Conservation (phyloP, 2,113 vertebrate species). For the Crotalus tigris region DNA sequence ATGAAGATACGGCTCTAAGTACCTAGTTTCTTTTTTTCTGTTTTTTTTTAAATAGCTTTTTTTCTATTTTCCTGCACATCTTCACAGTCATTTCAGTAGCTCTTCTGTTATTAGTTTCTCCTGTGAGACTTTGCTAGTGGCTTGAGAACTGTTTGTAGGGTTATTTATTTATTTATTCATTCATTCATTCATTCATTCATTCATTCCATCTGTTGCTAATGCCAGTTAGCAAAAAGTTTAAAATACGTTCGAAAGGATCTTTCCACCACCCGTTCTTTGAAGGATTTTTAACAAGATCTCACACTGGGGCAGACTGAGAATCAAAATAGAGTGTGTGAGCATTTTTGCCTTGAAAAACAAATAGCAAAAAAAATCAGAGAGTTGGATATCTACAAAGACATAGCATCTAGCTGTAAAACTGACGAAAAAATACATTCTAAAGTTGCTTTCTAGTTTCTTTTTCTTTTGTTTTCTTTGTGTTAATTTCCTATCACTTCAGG, state of each 20-base stretch:
- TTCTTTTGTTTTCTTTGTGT: neutral
- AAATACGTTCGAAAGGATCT: constrained; percentile 33
- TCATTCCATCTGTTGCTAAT: constrained; percentile 26
- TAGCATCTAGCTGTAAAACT: constrained; percentile 10
- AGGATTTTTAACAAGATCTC: constrained; percentile 26
- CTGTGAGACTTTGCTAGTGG: constrained; percentile 7
- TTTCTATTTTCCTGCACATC: constrained; percentile 17
- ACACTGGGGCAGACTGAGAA: constrained; percentile 35
- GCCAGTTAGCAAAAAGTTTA: neutral
- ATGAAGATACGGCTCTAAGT: neutral
- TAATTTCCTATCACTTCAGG: constrained; percentile 30
- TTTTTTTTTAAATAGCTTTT: constrained; percentile 6
- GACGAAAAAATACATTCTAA: neutral
- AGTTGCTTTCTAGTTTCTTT: neutral
- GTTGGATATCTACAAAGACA: neutral
- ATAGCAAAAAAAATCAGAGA: neutral
- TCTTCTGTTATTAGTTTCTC: neutral
- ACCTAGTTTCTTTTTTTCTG: constrained; percentile 19
- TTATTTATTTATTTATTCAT: neutral
- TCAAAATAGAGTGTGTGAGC: neutral
- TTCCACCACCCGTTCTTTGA: neutral
- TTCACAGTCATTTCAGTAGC: neutral
- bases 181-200: neutral
- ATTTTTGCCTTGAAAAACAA: neutral
- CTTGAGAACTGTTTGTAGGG: constrained; percentile 10